phyloP scores from a whole-genome alignment of 2,888 invertebrate genomes.

The Nomada ferruginata region DNA sequence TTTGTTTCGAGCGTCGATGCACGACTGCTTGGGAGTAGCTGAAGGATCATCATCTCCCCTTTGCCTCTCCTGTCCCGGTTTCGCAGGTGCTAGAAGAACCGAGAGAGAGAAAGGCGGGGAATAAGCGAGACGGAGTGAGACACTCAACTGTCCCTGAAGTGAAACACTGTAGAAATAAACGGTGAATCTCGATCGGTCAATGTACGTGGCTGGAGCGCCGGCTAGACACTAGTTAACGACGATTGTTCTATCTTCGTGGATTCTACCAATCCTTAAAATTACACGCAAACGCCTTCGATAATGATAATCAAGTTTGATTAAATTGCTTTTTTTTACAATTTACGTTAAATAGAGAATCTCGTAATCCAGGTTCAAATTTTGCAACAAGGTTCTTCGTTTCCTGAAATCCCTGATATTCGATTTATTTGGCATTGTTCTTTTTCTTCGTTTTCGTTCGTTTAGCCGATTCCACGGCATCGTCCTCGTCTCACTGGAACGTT shows the following conservation, averaged over 20 bases:
- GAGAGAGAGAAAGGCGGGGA: conserved; percentile 12
- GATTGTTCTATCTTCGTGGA: conserved; percentile 9
- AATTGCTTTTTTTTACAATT: too few species aligned
- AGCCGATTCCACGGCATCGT: too few species aligned
- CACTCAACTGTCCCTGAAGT: conserved; percentile 31
- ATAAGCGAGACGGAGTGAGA: not conserved
- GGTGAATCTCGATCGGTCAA: conserved; percentile 52
- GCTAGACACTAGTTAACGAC: conserved; percentile 23
- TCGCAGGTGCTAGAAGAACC: conserved; percentile 23
- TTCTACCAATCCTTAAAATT: not conserved
- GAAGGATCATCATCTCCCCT: conserved; percentile 61
- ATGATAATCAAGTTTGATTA: too few species aligned
- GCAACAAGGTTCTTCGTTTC: too few species aligned
- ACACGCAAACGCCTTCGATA: too few species aligned
- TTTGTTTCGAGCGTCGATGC: conserved; percentile 66
- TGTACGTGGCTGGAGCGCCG: conserved; percentile 8
- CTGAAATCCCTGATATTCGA: too few species aligned
- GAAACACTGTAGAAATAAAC: conserved; percentile 55
- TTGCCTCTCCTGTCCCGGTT: conserved; percentile 43
- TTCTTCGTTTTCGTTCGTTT: too few species aligned
- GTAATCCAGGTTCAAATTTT: too few species aligned
- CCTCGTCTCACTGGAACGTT: too few species aligned
- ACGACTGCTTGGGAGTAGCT: conserved; percentile 59
- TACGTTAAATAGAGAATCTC: too few species aligned
- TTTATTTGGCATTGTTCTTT: too few species aligned